Percentiles rank a stretch among this genome's conserved stretches.
Evolutionary conservation across 2,113 vertebrate genomes (phyloP).

Genomic region (Piprites chloris): DNA sequence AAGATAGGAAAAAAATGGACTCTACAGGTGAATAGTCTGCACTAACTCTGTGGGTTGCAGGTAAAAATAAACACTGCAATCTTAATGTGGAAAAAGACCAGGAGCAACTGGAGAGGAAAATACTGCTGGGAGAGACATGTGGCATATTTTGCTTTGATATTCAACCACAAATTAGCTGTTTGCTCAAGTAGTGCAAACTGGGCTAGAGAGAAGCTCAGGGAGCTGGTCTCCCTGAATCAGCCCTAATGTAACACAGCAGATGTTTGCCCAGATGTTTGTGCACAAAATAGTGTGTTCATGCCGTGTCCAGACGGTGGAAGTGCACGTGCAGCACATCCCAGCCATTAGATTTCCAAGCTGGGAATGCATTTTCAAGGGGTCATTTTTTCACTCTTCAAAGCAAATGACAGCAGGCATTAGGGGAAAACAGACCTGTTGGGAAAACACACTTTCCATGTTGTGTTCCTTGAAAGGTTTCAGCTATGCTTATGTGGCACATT

Average conservation of each 20-base stretch:
- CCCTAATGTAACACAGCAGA: background rate
- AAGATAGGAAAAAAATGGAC: background rate
- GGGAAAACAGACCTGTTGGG: background rate
- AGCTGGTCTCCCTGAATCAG: background rate
- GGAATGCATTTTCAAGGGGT: background rate
- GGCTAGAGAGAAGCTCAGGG: background rate
- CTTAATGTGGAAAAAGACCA: background rate
- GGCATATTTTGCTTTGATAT: background rate
- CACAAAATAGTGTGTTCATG: background rate
- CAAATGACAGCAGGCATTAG: background rate
- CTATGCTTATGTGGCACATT: background rate
- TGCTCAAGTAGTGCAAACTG: background rate
- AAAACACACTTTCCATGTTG: background rate
- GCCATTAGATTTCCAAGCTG: background rate
- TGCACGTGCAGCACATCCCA: rapidly evolving
- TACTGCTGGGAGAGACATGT: rapidly evolving
- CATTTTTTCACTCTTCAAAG: background rate
- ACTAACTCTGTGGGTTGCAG: background rate
- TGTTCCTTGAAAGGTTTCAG: background rate
- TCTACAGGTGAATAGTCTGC: background rate
- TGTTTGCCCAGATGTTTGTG: background rate
- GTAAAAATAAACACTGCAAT: background rate
- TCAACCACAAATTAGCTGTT: background rate
- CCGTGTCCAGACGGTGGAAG: background rate
- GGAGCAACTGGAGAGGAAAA: background rate